Evolutionary conservation across 2,113 vertebrate species (phyloP), one percentile per base, ranked within the genome.

Genomic region (Pterophyllum scalare): DNA sequence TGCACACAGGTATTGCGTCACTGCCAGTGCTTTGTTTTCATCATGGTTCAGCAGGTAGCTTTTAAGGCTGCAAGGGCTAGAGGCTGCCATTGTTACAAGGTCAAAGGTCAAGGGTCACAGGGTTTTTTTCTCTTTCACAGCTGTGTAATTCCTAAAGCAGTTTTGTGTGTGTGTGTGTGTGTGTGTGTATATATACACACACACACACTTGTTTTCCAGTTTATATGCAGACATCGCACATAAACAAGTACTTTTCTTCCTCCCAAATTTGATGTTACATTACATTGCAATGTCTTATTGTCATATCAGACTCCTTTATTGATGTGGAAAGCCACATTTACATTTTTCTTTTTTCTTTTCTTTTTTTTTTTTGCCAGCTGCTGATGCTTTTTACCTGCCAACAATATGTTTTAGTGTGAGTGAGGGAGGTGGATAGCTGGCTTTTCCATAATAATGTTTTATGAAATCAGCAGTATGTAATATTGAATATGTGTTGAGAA

Each of bases 81-180:
- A 75, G 84, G 59, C 38, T 54, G 19, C 22, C 13, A 6, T 49
- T 86, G 90, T 88, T 83, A 80, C 15, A 35, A 40, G 83, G 79
- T 87, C 81, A 93, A 78, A 92, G 81, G 81, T 89, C 84, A 87
- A 80, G 72, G 82, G 85, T 92, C 86, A 89, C 8, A 28, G 17
- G 76, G 83, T 84, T 64, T 15, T 70, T 49, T 52, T 31, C 0
- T 3, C 43, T 70, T 24, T 52, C 43, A 12, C 43, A 72, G 24
- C 26, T 70, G 20, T 56, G 54, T n/a, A 20, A 54, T 72, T 59
- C 59, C 7, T 80, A 1, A 72, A 65, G 49, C 43, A 57, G 11
- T 43, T 46, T 15, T 4, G 3, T 28, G 3, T 28, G 28, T 28
- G 28, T 28, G 26, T 75, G 31, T 59, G 31, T 33, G 26, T 28